Conservation (phyloP, 2,888 invertebrate species). For the Ceramica pisi region DNA sequence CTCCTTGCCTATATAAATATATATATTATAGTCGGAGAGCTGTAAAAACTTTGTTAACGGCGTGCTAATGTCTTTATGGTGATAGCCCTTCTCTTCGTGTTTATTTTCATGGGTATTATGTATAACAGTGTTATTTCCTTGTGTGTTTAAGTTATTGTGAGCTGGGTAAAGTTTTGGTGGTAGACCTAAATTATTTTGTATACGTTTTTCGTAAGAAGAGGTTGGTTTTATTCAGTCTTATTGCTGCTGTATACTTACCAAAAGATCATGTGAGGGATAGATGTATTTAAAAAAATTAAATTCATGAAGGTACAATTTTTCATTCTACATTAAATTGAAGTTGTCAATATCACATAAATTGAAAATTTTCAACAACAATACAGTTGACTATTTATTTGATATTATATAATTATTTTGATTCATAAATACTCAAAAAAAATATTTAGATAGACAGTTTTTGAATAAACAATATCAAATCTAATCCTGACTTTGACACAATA, state of each 20-base stretch:
- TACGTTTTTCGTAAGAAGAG: not conserved
- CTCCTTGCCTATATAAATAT: constrained; percentile 44
- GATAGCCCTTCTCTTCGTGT: constrained; percentile 38
- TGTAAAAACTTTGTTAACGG: constrained; percentile 61
- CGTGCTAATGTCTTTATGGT: constrained; percentile 57
- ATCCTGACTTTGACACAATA: constrained; percentile 14
- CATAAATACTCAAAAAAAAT: not conserved
- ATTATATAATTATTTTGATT: no score
- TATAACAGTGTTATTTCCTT: constrained; percentile 31
- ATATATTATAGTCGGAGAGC: constrained; percentile 38
- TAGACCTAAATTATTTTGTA: not conserved
- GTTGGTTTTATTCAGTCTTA: not conserved
- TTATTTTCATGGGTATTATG: constrained; percentile 37
- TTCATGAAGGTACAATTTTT: not conserved
- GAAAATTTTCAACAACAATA: not conserved
- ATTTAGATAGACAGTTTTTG: not conserved
- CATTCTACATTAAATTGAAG: not conserved
- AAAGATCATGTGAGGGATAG: not conserved
- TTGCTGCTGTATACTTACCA: not conserved
- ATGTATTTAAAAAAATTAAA: not conserved
- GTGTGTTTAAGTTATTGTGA: constrained; percentile 1
- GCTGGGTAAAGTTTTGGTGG: not conserved
- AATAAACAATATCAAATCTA: constrained; percentile 15
- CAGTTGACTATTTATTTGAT: no score
- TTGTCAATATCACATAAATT: not conserved